Percentiles rank a stretch among this genome's conserved stretches.
These are phyloP conservation scores for Synanthedon myopaeformis DNA, from an alignment of 2,888 invertebrate species.

Conservation along the genomic window DNA sequence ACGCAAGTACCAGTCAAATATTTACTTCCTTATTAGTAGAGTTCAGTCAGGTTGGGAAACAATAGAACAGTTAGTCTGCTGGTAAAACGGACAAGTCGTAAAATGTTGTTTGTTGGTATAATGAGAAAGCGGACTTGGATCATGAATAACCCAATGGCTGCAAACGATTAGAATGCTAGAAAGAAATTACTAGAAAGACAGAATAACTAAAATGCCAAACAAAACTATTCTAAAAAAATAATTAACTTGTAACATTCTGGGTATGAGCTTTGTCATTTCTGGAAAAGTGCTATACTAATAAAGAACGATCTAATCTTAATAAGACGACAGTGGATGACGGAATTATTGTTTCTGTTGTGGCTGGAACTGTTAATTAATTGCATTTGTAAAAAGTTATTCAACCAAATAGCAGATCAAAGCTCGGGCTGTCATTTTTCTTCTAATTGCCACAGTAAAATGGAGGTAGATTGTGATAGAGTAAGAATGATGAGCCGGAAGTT, in stretches of 20 bases:
- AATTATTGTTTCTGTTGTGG: background rate
- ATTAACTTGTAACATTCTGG: no score
- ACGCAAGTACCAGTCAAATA: slow-evolving; percentile 42
- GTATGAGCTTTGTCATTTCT: no score
- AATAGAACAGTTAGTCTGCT: slow-evolving; percentile 41
- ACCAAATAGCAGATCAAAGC: slow-evolving; percentile 34
- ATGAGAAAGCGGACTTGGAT: background rate
- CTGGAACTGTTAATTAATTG: slow-evolving; percentile 1
- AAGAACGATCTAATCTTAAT: no score
- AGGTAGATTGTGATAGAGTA: slow-evolving; percentile 27
- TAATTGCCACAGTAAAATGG: slow-evolving; percentile 35
- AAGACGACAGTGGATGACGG: background rate
- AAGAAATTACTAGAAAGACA: no score
- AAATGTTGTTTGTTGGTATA: slow-evolving; percentile 21
- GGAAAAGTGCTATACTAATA: no score
- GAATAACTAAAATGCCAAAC: no score
- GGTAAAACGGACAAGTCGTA: slow-evolving; percentile 39
- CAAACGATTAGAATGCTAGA: no score
- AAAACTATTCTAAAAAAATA: no score
- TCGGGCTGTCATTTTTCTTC: slow-evolving; percentile 13
- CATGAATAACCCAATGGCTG: no score
- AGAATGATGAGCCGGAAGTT: slow-evolving; percentile 39
- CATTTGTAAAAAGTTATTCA: slow-evolving; percentile 12
- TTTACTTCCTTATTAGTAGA: slow-evolving; percentile 63
- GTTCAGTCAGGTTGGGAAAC: slow-evolving; percentile 29